phyloP scores from a whole-genome alignment of 2,888 invertebrate species.

The Oscheius sp. region DNA sequence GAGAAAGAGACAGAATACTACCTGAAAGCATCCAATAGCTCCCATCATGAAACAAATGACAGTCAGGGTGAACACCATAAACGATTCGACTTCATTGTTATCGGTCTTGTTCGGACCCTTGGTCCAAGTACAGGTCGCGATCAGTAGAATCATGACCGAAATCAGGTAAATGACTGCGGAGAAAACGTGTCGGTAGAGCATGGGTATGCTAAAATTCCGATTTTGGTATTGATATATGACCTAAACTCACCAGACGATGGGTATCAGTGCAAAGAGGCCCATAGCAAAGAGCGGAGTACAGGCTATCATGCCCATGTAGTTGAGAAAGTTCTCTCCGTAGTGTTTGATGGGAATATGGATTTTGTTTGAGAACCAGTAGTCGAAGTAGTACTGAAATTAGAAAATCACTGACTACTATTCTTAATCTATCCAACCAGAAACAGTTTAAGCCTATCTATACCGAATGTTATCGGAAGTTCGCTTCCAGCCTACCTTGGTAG shows the following conservation, averaged over 20 bases:
- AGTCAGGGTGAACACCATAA: conserved; percentile 24
- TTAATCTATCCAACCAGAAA: not conserved
- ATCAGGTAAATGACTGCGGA: not conserved
- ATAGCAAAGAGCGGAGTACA: conserved; percentile 39
- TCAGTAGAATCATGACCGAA: not conserved
- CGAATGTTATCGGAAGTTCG: too few relatives aligned
- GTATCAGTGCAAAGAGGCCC: conserved; percentile 19
- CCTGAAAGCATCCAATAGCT: conserved; percentile 28
- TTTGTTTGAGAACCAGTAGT: conserved; percentile 34
- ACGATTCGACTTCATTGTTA: conserved; percentile 6
- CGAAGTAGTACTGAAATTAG: conserved; percentile 34
- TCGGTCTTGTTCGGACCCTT: too few relatives aligned
- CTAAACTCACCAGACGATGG: conserved; percentile 8
- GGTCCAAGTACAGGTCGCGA: conserved; percentile 18
- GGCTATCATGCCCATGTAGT: conserved; percentile 29
- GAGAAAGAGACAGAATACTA: not conserved
- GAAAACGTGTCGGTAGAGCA: not conserved
- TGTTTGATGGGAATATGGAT: conserved; percentile 12
- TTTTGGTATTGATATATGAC: not conserved
- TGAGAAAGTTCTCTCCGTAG: conserved; percentile 22
- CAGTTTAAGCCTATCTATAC: too few relatives aligned
- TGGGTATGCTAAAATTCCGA: conserved; percentile 1
- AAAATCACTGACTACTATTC: not conserved
- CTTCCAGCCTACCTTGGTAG: too few relatives aligned
- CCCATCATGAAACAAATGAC: conserved; percentile 35